Evolutionary conservation across 2,888 invertebrate genomes (phyloP).

Genomic region (Acronicta alni): DNA sequence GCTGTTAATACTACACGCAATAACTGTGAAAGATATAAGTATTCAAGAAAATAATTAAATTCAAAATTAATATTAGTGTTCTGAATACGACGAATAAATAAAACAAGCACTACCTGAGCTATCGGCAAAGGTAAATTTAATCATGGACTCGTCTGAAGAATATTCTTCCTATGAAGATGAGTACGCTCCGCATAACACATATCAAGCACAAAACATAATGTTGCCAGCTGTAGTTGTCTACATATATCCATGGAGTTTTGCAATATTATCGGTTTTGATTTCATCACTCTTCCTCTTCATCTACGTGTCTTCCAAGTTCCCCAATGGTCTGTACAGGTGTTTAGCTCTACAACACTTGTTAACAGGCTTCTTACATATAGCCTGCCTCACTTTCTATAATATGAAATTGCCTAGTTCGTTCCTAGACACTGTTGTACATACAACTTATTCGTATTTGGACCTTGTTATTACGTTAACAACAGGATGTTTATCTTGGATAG

Average conservation of each 20-base stretch:
- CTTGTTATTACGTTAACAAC: conserved; percentile 43
- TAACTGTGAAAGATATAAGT: neutral
- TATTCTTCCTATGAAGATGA: neutral
- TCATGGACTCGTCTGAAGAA: neutral
- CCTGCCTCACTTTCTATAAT: conserved; percentile 31
- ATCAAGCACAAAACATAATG: conserved; percentile 23
- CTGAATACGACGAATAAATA: conserved; percentile 4
- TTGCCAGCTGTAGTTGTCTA: conserved; percentile 3
- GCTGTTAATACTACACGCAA: conserved; percentile 4
- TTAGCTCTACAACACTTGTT: conserved; percentile 47
- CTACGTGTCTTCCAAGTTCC: conserved; percentile 16
- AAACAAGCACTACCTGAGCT: neutral
- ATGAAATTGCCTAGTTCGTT: neutral
- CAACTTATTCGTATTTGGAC: conserved; percentile 36
- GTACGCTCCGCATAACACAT: neutral
- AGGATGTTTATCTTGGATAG: conserved; percentile 44
- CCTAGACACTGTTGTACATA: neutral
- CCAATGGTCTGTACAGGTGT: conserved; percentile 37
- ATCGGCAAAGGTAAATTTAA: neutral
- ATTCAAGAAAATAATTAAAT: neutral
- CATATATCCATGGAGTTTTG: conserved; percentile 19
- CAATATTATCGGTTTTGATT: conserved; percentile 7
- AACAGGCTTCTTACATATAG: conserved; percentile 32
- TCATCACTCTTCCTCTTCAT: conserved; percentile 25
- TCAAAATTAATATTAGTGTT: neutral